Evolutionary conservation across 2,888 invertebrate species (phyloP), one percentile per base, ranked within the genome.

Genomic region (Oligia fasciuncula): DNA sequence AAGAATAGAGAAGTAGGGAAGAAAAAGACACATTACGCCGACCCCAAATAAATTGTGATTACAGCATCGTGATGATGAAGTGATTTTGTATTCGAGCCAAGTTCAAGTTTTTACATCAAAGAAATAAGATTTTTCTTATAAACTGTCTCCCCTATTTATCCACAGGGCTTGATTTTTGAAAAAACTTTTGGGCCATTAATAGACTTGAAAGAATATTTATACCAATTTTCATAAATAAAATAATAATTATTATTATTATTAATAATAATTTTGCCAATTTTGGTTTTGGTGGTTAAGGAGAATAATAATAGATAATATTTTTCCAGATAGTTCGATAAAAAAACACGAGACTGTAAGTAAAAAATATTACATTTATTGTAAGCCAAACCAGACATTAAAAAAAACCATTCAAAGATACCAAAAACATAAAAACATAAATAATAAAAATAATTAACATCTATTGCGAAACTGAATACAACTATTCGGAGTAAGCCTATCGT

Each of bases 401-500:
- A 49, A 49, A 11, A 14, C 46, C 13, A 49, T 49, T 49, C 13
- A 49, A 49, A 49, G 69, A 83, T 87, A 84, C 77, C 66, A 69
- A 65, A 73, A 82, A 62, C 60, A 80, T 78, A 81, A 76, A 54
- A 35, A 35, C 14, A 51, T 84, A 40, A 88, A 83, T n/a, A n/a
- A n/a, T n/a, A n/a, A n/a, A n/a, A n/a, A n/a, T n/a, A n/a, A n/a
- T n/a, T 77, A 76, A 82, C 83, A 87, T 81, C 68, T 76, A 89
- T 88, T 68, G 51, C 77, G 65, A 77, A 85, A 79, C 83, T 63
- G 79, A 88, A 85, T 65, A 79, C 83, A 78, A 84, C 87, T 81
- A 82, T 88, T 83, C 8, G 83, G 81, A 78, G 13, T 60, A 54
- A 83, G 84, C 90, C 92, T 93, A 92, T 93, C 92, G 85, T 87